Percentiles rank a stretch among this genome's conserved stretches.
Conservation (phyloP, 2,888 invertebrate species). For the Ashinkailepas kermadecensis region DNA sequence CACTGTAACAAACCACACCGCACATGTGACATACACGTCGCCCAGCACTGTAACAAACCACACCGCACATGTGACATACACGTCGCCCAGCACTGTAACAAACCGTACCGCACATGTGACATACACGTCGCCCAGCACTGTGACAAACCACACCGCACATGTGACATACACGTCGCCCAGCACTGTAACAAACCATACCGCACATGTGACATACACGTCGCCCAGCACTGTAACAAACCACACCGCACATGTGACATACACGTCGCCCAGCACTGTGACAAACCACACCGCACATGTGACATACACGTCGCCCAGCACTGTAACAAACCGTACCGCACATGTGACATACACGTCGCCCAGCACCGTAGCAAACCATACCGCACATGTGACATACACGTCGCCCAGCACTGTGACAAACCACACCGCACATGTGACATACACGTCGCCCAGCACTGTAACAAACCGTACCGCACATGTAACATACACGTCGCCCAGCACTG, state of each 20-base stretch:
- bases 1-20: conserved; percentile 50
- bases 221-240: conserved; percentile 64
- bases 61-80: no score
- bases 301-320: conserved; percentile 87
- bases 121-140: conserved; percentile 87
- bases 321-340: neutral
- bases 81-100: conserved; percentile 79
- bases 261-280: conserved; percentile 79
- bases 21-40: conserved; percentile 52
- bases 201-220: conserved; percentile 52
- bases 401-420: conserved; percentile 64
- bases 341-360: conserved; percentile 69
- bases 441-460: conserved; percentile 79
- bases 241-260: no score
- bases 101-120: neutral
- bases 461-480: neutral
- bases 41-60: conserved; percentile 64
- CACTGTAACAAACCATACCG: conserved; percentile 50
- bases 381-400: conserved; percentile 52
- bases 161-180: conserved; percentile 69
- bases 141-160: neutral
- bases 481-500: conserved; percentile 87
- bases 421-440: no score
- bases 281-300: neutral
- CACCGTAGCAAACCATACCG: conserved; percentile 50